Percentiles rank a stretch among this genome's conserved stretches.
phyloP scores from a whole-genome alignment of 1,140 invertebrate genomes.

The Kradibia gibbosae region DNA sequence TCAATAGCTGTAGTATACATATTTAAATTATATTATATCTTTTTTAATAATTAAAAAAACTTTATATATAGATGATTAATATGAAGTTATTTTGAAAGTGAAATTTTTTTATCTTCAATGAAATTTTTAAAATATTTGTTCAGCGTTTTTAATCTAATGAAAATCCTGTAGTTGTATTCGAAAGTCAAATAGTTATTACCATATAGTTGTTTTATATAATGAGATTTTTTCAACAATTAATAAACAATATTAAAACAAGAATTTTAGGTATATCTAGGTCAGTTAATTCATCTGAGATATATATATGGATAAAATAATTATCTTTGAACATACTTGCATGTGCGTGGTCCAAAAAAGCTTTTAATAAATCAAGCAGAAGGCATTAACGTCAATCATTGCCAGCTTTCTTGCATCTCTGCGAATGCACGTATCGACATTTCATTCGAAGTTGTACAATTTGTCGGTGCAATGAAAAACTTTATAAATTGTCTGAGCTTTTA shows the following conservation, averaged over 20 bases:
- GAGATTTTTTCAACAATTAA: neutral
- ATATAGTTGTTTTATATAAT: too few relatives aligned
- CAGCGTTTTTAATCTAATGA: too few relatives aligned
- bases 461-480: slow-evolving; percentile 5
- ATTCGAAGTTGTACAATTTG: slow-evolving; percentile 1
- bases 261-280: neutral
- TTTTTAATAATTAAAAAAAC: too few relatives aligned
- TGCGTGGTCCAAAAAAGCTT: neutral
- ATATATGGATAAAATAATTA: neutral
- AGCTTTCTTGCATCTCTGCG: neutral
- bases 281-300: neutral
- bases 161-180: too few relatives aligned
- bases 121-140: too few relatives aligned
- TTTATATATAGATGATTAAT: too few relatives aligned
- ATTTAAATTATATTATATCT: too few relatives aligned
- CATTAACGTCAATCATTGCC: slow-evolving; percentile 27
- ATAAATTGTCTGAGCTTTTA: slow-evolving; percentile 8
- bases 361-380: slow-evolving; percentile 24
- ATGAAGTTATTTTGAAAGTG: too few relatives aligned
- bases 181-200: too few relatives aligned
- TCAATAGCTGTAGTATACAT: too few relatives aligned
- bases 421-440: neutral
- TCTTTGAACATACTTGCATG: neutral
- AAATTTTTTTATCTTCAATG: too few relatives aligned
- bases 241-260: slow-evolving; percentile 5